Base-by-base conservation (phyloP, 2,888 invertebrate genomes). In the Luffia ferchaultella region DNA sequence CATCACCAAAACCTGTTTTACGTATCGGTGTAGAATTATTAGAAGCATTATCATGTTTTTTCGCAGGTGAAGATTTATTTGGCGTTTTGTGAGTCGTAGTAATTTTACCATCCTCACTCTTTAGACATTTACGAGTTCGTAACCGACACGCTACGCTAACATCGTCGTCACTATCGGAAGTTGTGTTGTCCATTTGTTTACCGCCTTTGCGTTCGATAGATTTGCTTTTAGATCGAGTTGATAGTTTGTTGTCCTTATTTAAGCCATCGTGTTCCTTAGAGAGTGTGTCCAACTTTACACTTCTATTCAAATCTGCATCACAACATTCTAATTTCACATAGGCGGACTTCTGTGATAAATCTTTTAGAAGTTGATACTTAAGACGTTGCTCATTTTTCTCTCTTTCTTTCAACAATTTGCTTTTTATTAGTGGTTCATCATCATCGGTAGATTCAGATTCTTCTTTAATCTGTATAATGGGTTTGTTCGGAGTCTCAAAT, bases 1-100 rank as follows among this genome's bases (percentile, higher is more conserved):
- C 90, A 65, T 89, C 89, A 2, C 90, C 91, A 63, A 89, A 89
- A 30, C 85, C 76, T n/a, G 89, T 86, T 66, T 90, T 89, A 20
- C 72, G 70, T 18, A 73, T 57, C 9, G 77, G 76, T 61, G 70
- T 68, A 20, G 63, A 72, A 56, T 73, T 76, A 44, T 67, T 64
- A 53, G 66, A 73, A 58, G 60, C 60, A 45, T 54, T 68, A 51
- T 83, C 76, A 54, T 70, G 60, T 64, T 73, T 79, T 58, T 78
- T 75, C 1, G 62, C 53, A 15, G 74, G 68, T 16, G 76, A 64
- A 17, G 74, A 65, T 65, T 84, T 76, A 5, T 62, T 59, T 1
- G 74, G 67, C 54, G 75, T 64, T 71, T 83, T 71, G 55, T 55
- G 58, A 57, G 60, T 18, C 43, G 54, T 40, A 16, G 61, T 49